Base-by-base conservation (phyloP, 2,797 vertebrate genomes). In the Sebastes ruberrimus region DNA sequence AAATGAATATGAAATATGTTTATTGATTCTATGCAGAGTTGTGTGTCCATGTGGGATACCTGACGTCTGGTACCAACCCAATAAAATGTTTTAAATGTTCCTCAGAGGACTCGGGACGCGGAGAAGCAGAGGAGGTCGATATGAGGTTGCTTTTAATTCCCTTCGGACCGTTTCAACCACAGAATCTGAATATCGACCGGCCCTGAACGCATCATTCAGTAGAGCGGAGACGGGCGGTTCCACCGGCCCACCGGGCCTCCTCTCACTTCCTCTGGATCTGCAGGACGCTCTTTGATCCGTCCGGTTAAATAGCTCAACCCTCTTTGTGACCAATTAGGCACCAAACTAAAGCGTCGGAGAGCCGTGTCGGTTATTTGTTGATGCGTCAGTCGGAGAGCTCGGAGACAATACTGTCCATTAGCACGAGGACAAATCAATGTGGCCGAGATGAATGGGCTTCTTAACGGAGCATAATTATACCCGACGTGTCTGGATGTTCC, bases 381-480 rank as follows among this genome's bases (percentile, higher is more conserved):
- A 88, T 78, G 80, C 61, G 65, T 84, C 86, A 81, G 69, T 88
- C 69, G 78, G 86, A 91, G 80, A 74, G 86, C 89, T 10, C 27
- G 35, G 78, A 89, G 78, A 91, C 83, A 86, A 89, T 69, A 67
- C 60, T 78, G 85, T 92, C 91, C 93, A 93, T 93, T 93, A 94
- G 91, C 76, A 71, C 42, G 2, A 57, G 74, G 76, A 56, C 56
- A 66, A 89, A 93, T 94, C 92, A 83, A 93, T 94, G 71, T 61
- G 16, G 28, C 64, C n/a, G 33, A 88, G 92, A 93, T 93, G 84
- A 91, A 93, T 90, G 88, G 86, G 72, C 81, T 73, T 90, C 84
- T 91, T 94, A 92, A 92, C 89, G 59, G 87, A 82, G 80, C 65
- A 76, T 90, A 88, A 89, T 92, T 90, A 89, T 88, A 89, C 85